Base-by-base conservation (phyloP, 2,113 vertebrate species). In the Cyprinodon tularosa region DNA sequence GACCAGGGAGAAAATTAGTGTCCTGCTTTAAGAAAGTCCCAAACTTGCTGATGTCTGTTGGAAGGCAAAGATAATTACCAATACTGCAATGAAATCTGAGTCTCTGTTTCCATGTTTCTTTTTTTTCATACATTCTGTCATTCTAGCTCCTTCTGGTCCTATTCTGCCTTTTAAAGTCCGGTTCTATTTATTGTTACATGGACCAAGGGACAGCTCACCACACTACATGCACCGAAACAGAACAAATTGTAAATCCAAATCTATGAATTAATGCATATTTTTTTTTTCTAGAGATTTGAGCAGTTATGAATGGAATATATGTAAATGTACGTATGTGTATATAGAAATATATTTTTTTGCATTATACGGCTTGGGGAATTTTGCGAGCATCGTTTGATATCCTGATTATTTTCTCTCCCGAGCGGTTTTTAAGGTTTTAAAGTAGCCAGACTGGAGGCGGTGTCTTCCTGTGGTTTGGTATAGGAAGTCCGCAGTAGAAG, bases 331-430 rank as follows among this genome's bases (percentile, higher is more conserved):
- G 84, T 93, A 92, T 91, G 85, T 94, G 92, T 93, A 93, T 90
- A 94, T 93, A 93, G 88, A 94, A 93, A 93, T 94, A 93, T 93
- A 93, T 94, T 57, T 92, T 94, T 94, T 93, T 93, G 90, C 92
- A 92, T 91, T 92, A 93, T 91, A 91, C 92, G 89, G 87, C 80
- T 86, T 89, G 91, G 92, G 87, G 88, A 74, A 90, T 92, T 66
- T 91, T 93, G 83, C 86, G 88, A 92, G 84, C 91, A 90, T 91
- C 80, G 88, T 90, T 93, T 92, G 88, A 87, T 92, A 88, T 88
- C 81, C 60, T 87, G 1, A 12, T 38, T 64, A 20, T 86, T 86
- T 87, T 65, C 82, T 81, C 78, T 82, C 84, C 80, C 88, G 77
- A 71, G 85, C 63, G 65, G 87, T 89, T 92, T 92, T 90, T 88